Base-by-base conservation (phyloP, 2,888 invertebrate genomes). In the Muschampia plurimacula region DNA sequence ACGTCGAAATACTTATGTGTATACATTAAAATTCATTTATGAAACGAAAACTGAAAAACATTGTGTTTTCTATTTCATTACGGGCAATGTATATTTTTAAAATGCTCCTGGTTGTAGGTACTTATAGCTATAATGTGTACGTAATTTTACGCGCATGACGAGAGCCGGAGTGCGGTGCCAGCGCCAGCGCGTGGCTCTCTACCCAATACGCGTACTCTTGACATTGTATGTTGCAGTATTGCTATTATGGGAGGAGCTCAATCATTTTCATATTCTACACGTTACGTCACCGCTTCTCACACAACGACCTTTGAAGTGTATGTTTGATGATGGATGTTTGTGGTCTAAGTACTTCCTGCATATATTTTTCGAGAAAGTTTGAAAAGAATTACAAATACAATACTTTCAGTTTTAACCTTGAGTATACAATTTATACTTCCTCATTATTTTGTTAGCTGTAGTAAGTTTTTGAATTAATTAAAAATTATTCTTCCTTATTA, bases 171-270 rank as follows among this genome's bases (percentile, higher is more conserved):
- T 62, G 12, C 49, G 28, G 36, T 71, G 71, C 71, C 71, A 71
- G 71, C 52, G 63, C 65, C 64, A 62, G 63, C 55, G 72, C 67
- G 63, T 62, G 67, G 68, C 28, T 67, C 67, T 32, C 32, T 32
- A 32, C 32, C 77, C 81, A 82, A 80, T 79, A 80, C 79, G 78
- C 85, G 88, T 91, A 90, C 83, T 88, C 92, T 92, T 92, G 91
- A 92, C 92, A 91, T 92, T 93, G 91, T 85, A 76, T 62, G 60
- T 39, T 62, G 36, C 15, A 62, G 39, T 77, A 78, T 78, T 77
- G 81, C 84, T 86, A 86, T 85, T 86, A 84, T 79, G 83, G 80
- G 81, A 77, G 74, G 75, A 75, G 74, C 74, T 82, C 77, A 76
- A 82, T 84, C 82, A 80, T 82, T 81, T 81, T 78, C 80, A 86